These are phyloP conservation scores for Microdon myrmicae DNA, from an alignment of 2,888 invertebrate genomes.

Conservation along the genomic window DNA sequence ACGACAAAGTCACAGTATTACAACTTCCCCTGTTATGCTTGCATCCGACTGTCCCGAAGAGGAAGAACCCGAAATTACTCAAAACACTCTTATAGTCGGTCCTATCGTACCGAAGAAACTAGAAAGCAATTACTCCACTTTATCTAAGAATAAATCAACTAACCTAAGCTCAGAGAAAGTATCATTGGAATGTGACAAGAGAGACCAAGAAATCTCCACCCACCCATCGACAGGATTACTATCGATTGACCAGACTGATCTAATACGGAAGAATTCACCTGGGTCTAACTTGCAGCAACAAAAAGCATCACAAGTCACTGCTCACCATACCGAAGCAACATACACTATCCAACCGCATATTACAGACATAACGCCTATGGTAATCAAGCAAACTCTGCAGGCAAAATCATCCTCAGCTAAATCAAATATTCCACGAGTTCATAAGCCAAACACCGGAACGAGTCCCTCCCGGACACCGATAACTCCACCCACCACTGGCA, in stretches of 20 bases:
- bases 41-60: constrained; percentile 67
- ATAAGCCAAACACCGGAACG: constrained; percentile 16
- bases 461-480: constrained; percentile 43
- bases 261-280: background rate
- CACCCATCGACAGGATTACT: constrained; percentile 30
- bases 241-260: constrained; percentile 13
- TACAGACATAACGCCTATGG: constrained; percentile 38
- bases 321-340: constrained; percentile 62
- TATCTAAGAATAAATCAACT: constrained; percentile 42
- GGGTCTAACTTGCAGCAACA: constrained; percentile 9
- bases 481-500: constrained; percentile 10
- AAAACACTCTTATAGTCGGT: constrained; percentile 70
- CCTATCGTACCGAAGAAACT: constrained; percentile 68
- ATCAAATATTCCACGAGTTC: constrained; percentile 43
- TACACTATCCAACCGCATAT: constrained; percentile 57
- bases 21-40: constrained; percentile 67
- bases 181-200: background rate
- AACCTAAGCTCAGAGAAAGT: constrained; percentile 9
- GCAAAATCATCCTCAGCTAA: constrained; percentile 17
- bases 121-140: constrained; percentile 55
- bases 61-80: constrained; percentile 68
- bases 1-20: constrained; percentile 65
- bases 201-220: constrained; percentile 12
- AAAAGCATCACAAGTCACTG: constrained; percentile 22
- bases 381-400: constrained; percentile 38